phyloP scores from a whole-genome alignment of 2,113 vertebrate species.

The Tychaedon coryphoeus region DNA sequence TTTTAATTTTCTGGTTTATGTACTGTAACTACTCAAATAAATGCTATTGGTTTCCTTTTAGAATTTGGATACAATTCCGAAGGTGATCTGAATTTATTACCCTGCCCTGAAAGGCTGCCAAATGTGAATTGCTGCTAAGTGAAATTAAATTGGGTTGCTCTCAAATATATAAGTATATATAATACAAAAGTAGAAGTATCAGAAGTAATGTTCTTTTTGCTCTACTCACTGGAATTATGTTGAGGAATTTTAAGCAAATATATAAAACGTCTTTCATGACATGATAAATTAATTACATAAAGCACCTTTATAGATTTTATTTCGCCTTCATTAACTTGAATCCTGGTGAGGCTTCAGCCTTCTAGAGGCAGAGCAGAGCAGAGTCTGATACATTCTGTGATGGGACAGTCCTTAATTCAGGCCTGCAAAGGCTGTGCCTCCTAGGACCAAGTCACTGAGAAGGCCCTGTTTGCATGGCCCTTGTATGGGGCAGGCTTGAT shows the following conservation, averaged over 20 bases:
- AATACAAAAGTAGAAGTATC: neutral
- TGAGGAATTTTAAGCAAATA: neutral
- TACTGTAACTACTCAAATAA: slow-evolving; percentile 1
- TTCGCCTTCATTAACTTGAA: neutral
- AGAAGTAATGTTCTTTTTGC: neutral
- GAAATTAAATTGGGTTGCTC: slow-evolving; percentile 20
- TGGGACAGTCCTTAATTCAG: neutral
- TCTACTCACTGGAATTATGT: neutral
- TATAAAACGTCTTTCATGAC: neutral
- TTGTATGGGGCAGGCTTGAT: neutral
- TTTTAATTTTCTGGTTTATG: slow-evolving; percentile 25
- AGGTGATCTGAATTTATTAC: slow-evolving; percentile 32
- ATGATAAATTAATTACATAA: neutral
- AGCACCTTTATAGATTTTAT: neutral
- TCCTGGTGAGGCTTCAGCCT: neutral
- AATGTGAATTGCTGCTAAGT: neutral
- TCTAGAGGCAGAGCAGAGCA: neutral
- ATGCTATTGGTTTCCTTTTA: slow-evolving; percentile 9
- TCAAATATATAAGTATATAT: neutral
- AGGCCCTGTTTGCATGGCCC: neutral
- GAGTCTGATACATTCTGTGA: neutral
- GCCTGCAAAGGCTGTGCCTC: neutral
- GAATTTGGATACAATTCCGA: neutral
- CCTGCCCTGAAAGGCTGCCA: neutral
- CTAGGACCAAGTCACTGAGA: neutral